phyloP scores from a whole-genome alignment of 2,888 invertebrate genomes.

The Sesia bembeciformis region DNA sequence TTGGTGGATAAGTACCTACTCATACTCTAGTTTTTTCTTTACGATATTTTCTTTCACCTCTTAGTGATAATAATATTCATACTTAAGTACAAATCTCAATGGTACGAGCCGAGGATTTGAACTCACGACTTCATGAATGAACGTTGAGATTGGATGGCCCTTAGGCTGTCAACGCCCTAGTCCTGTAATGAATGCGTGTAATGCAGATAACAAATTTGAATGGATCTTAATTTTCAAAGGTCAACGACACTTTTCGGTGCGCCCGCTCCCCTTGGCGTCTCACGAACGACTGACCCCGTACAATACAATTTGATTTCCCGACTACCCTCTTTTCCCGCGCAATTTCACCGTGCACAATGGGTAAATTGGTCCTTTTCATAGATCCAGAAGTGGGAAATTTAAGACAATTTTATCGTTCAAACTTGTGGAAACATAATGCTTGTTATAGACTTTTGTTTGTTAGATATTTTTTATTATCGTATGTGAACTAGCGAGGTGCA shows the following conservation, averaged over 20 bases:
- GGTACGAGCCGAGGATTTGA: too few relatives aligned
- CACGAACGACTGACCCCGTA: conserved; percentile 44
- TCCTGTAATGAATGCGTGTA: conserved; percentile 10
- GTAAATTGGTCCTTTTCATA: conserved; percentile 33
- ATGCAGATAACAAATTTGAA: conserved; percentile 9
- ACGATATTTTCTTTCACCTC: too few relatives aligned
- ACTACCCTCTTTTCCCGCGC: conserved; percentile 53
- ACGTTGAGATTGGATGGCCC: too few relatives aligned
- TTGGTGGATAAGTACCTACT: too few relatives aligned
- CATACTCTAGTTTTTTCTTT: too few relatives aligned
- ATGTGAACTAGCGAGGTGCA: too few relatives aligned
- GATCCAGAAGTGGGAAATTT: conserved; percentile 10
- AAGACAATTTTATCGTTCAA: conserved; percentile 32
- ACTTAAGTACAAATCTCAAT: too few relatives aligned
- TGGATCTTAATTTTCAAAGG: conserved; percentile 1
- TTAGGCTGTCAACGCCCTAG: too few relatives aligned
- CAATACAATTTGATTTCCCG: conserved; percentile 59
- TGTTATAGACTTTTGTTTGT: conserved; percentile 10
- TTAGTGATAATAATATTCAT: too few relatives aligned
- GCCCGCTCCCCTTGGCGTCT: conserved; percentile 33
- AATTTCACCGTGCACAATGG: conserved; percentile 48
- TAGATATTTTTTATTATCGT: too few relatives aligned
- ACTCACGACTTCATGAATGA: too few relatives aligned
- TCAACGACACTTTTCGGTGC: conserved; percentile 3
- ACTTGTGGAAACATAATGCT: conserved; percentile 29